Base-by-base conservation (phyloP, 1,140 invertebrate genomes). In the Rhagoletis zephyria region DNA sequence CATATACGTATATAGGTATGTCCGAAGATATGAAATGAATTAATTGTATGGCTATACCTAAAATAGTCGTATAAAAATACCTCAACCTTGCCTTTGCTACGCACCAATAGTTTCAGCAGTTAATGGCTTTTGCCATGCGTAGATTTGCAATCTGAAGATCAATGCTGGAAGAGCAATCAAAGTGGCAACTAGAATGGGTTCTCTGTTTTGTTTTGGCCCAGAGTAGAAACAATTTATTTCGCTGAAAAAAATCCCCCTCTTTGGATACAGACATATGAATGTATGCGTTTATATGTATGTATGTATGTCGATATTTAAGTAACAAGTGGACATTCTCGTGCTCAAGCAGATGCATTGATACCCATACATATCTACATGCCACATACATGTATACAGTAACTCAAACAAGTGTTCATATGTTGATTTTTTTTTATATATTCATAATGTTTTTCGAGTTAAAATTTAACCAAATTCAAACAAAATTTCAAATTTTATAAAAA, bases 61-160 rank as follows among this genome's bases (percentile, higher is more conserved):
- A 56, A 56, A 56, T 7, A 56, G 51, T 10, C 51, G 51, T 3
- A 2, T 10, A 56, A 56, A 56, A 6, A 56, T 56, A 74, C 40
- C 9, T 7, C 16, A 74, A 74, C 67, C 67, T 74, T 74, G 67
- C 40, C 67, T 45, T 74, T 42, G 5, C 67, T 65, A 1, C 3
- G 42, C 40, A 3, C 40, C 10, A 70, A 40, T 14, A 74, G 42
- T 45, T 45, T 3, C 3, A 16, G 42, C 67, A 74, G 45, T 74
- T 74, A 74, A 74, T 74, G 14, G 14, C 67, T 74, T 74, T 74
- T 48, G 14, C 67, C 40, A n/a, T 45, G 40, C 64, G 0, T 67
- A 16, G 67, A 74, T 74, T 45, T 74, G 14, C 16, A 74, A 42
- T 74, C 40, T n/a, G 67, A 74, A 74, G 67, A 74, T 45, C 40